These are phyloP conservation scores for Ochotona princeps DNA, from an alignment of 2,113 vertebrate species.

Conservation along the genomic window DNA sequence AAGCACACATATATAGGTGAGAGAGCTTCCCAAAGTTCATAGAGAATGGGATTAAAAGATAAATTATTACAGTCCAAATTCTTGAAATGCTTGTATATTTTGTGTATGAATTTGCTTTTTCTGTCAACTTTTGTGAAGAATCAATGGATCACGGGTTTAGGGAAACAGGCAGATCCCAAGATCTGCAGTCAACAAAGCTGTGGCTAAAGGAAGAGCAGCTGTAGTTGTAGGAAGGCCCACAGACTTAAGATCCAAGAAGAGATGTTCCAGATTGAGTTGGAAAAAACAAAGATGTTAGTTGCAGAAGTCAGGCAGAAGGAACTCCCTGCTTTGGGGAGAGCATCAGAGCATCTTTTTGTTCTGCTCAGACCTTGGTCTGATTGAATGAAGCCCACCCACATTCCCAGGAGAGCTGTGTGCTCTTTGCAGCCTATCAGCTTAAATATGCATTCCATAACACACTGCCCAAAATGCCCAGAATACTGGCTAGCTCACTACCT, in stretches of 20 bases:
- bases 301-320: not conserved
- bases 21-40: not conserved
- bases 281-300: not conserved
- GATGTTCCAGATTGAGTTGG: not conserved
- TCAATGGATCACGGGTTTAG: not conserved
- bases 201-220: not conserved
- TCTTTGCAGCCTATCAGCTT: not conserved
- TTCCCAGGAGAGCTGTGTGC: not conserved
- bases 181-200: not conserved
- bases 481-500: slow-evolving; percentile 14
- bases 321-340: not conserved
- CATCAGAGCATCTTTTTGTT: slow-evolving; percentile 17
- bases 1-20: not conserved
- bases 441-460: slow-evolving; percentile 26
- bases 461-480: not conserved
- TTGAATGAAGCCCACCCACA: not conserved
- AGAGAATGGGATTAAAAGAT: too few relatives aligned
- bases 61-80: too few relatives aligned
- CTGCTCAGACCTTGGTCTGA: not conserved
- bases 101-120: too few relatives aligned
- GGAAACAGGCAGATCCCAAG: not conserved
- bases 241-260: not conserved
- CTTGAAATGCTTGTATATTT: too few relatives aligned
- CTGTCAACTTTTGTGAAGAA: too few relatives aligned
- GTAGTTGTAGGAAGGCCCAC: not conserved